These are phyloP conservation scores for Peribatodes rhomboidaria DNA, from an alignment of 2,888 invertebrate species.

Conservation along the genomic window DNA sequence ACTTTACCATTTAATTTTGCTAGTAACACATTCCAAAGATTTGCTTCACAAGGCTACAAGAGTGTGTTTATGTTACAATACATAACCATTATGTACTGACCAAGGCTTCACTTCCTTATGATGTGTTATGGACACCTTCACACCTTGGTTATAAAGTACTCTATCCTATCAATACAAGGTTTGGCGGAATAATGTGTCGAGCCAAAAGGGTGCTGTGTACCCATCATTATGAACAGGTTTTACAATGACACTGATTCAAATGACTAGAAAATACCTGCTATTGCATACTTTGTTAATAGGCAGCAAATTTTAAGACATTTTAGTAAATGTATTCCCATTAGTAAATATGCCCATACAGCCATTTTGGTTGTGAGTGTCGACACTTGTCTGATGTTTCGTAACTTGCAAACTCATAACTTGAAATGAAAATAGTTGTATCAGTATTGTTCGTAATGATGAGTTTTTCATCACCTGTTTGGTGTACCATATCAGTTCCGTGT, in stretches of 20 bases:
- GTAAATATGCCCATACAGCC: too few species aligned
- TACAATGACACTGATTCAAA: too few species aligned
- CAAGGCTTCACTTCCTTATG: slow-evolving; percentile 2
- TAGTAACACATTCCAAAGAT: too few species aligned
- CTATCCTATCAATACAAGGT: neutral
- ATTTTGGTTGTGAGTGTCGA: too few species aligned
- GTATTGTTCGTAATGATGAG: neutral
- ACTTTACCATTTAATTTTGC: too few species aligned
- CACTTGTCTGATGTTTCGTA: too few species aligned
- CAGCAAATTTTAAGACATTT: too few species aligned
- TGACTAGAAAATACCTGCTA: too few species aligned
- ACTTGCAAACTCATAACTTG: too few species aligned
- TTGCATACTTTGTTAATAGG: too few species aligned
- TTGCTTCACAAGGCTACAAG: neutral
- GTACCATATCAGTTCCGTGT: neutral
- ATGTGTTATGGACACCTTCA: neutral
- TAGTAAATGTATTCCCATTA: neutral
- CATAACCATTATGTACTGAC: neutral
- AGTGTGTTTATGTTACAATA: neutral
- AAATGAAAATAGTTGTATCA: neutral
- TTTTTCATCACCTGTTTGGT: neutral
- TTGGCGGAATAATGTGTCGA: neutral
- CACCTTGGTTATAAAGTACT: neutral
- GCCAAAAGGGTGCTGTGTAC: neutral
- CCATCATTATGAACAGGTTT: too few species aligned